phyloP scores from a whole-genome alignment of 2,888 invertebrate genomes.

The Hipparchia sbordonii region DNA sequence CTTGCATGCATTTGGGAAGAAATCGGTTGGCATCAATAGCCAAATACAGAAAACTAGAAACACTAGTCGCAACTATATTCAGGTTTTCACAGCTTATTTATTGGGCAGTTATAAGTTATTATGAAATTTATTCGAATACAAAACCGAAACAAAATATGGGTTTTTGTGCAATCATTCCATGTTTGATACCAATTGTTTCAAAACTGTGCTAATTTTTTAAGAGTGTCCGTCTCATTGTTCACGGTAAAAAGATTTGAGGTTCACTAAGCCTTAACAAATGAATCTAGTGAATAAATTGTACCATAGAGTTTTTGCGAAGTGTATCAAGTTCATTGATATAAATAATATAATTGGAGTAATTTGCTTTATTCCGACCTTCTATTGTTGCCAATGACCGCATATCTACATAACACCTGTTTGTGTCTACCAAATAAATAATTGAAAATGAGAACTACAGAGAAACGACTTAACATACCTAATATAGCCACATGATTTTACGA shows the following conservation, averaged over 20 bases:
- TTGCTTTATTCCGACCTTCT: constrained; percentile 55
- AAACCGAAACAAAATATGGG: constrained; percentile 4
- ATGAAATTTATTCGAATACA: background rate
- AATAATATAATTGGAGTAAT: constrained; percentile 54
- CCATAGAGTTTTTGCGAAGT: constrained; percentile 62
- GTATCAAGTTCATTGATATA: constrained; percentile 74
- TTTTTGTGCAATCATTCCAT: constrained; percentile 10
- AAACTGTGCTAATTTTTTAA: constrained; percentile 15
- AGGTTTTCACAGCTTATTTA: constrained; percentile 6
- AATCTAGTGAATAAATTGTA: constrained; percentile 52
- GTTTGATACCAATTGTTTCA: constrained; percentile 19
- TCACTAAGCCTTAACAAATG: constrained; percentile 43
- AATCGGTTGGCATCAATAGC: background rate
- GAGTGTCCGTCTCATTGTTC: constrained; percentile 8
- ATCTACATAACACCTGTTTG: constrained; percentile 23
- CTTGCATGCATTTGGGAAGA: background rate
- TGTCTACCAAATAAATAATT: too few species aligned
- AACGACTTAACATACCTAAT: too few species aligned
- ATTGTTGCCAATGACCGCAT: constrained; percentile 53
- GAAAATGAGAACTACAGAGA: too few species aligned
- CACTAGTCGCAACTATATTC: background rate
- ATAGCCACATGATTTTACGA: too few species aligned
- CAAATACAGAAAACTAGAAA: constrained; percentile 5
- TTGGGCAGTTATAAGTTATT: background rate
- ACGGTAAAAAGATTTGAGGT: constrained; percentile 33